Conservation (phyloP, 1,140 invertebrate genomes). For the Andricus grossulariae region DNA sequence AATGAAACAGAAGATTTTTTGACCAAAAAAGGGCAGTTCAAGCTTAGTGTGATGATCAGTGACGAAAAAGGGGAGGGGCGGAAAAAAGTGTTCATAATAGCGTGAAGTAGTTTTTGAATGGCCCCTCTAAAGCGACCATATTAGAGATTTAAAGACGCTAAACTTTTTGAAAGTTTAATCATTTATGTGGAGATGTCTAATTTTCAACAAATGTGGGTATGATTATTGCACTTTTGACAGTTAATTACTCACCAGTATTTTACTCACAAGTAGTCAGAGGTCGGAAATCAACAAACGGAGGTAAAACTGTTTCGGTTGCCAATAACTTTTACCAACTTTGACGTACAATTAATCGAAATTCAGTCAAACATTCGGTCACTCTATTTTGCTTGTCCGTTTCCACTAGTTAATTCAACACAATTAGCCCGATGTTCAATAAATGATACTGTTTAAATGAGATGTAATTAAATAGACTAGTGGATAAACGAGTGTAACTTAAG, state of each 20-base stretch:
- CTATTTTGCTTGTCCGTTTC: constrained; percentile 12
- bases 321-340: constrained; percentile 5
- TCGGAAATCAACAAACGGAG: constrained; percentile 4
- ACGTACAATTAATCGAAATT: neutral
- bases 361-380: constrained; percentile 8
- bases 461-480: neutral
- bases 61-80: too few species aligned
- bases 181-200: too few species aligned
- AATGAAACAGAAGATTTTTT: too few species aligned
- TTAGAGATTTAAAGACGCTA: too few species aligned
- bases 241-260: neutral
- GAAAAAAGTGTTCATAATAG: too few species aligned
- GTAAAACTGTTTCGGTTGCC: constrained; percentile 23
- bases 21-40: too few species aligned
- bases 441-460: neutral
- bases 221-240: neutral
- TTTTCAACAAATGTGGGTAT: too few species aligned
- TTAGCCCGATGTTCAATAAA: neutral
- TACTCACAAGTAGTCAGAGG: constrained; percentile 6
- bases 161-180: too few species aligned
- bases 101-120: too few species aligned
- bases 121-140: too few species aligned
- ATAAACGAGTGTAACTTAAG: neutral
- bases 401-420: constrained; percentile 6
- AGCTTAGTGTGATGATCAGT: too few species aligned